Evolutionary conservation across 2,797 vertebrate genomes (phyloP).

Genomic region (Lemur catta): DNA sequence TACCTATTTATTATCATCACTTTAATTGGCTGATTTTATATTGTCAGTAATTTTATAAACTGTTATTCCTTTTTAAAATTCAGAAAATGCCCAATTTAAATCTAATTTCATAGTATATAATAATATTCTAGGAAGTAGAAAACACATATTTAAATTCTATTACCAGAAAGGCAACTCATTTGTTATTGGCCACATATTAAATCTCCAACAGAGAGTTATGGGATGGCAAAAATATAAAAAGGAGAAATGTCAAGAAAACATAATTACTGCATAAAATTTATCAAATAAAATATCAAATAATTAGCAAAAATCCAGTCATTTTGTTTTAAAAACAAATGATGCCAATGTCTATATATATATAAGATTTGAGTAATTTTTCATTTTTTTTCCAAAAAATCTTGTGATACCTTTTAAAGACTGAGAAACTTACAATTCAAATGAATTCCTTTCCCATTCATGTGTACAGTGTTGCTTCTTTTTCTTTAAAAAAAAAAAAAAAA

Average conservation of each 20-base stretch:
- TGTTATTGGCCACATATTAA: not conserved
- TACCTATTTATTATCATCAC: not conserved
- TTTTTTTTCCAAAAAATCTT: not conserved
- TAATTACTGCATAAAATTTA: not conserved
- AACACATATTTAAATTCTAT: not conserved
- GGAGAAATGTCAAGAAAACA: not conserved
- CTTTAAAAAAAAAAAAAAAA: not conserved
- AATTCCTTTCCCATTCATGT: not conserved
- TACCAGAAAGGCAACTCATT: not conserved
- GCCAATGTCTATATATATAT: not conserved
- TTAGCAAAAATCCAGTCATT: not conserved
- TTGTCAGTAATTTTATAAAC: not conserved
- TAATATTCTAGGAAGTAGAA: not conserved
- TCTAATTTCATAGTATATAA: not conserved
- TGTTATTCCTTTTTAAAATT: not conserved
- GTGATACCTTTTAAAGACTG: not conserved
- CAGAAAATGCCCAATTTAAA: not conserved
- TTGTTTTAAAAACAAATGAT: not conserved
- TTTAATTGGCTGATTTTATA: not conserved
- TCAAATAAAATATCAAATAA: not conserved
- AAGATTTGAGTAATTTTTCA: not conserved
- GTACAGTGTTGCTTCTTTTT: not conserved
- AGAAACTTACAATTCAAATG: not conserved
- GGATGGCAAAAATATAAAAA: not conserved
- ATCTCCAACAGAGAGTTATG: not conserved